Evolutionary conservation across 2,888 invertebrate genomes (phyloP).

Genomic region (Gibbula magus): DNA sequence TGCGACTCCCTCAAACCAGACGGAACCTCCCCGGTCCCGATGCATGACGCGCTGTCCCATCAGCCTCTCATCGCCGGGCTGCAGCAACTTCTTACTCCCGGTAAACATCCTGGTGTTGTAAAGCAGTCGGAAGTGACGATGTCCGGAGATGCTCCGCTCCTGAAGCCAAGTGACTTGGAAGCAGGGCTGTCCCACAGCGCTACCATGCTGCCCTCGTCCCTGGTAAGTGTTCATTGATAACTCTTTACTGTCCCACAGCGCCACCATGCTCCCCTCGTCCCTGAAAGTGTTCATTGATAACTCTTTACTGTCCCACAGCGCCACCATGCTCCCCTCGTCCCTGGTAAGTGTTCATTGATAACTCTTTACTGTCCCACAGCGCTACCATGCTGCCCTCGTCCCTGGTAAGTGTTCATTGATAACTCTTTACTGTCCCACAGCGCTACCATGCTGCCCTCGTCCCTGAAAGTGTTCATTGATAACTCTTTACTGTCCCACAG

Average conservation of each 20-base stretch:
- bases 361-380: background rate
- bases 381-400: background rate
- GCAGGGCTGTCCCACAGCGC: background rate
- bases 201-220: background rate
- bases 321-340: background rate
- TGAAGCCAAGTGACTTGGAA: conserved; percentile 1
- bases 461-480: too few species aligned
- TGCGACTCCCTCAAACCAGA: background rate
- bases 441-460: background rate
- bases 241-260: background rate
- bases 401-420: background rate
- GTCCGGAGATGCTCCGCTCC: background rate
- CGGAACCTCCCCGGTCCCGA: background rate
- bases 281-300: too few species aligned
- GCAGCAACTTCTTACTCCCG: background rate
- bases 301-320: background rate
- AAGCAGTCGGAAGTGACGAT: background rate
- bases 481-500: background rate
- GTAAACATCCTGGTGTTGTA: background rate
- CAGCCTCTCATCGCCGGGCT: background rate
- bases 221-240: background rate
- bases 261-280: too few species aligned
- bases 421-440: background rate
- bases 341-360: background rate
- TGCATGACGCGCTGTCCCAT: background rate